Evolutionary conservation across 2,797 vertebrate species (phyloP).

Genomic region (Pterois miles): DNA sequence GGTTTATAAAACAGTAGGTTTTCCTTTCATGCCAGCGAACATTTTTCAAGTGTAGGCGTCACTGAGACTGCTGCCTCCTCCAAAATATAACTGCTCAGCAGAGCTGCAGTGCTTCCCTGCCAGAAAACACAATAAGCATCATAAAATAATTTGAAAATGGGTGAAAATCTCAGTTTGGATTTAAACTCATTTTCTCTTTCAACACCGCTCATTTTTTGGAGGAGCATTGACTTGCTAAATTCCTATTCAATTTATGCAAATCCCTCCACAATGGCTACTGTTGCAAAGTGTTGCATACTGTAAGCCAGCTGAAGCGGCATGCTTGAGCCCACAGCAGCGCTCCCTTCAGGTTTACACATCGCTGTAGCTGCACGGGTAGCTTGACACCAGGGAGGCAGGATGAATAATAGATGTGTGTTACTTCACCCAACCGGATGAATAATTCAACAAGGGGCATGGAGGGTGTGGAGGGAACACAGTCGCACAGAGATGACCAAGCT

Average conservation of each 20-base stretch:
- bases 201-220: conserved; percentile 9
- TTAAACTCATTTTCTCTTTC: conserved; percentile 51
- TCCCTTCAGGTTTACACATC: conserved; percentile 60
- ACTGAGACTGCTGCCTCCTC: conserved; percentile 12
- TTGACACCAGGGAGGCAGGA: conserved; percentile 49
- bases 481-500: conserved; percentile 24
- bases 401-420: conserved; percentile 74
- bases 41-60: conserved; percentile 15
- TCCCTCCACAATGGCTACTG: conserved; percentile 56
- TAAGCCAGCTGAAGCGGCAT: conserved; percentile 42
- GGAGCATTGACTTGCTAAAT: conserved; percentile 52
- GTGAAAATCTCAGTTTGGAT: conserved; percentile 42
- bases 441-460: conserved; percentile 54
- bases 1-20: background rate
- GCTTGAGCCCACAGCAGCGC: conserved; percentile 47
- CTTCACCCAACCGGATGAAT: conserved; percentile 69
- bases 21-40: background rate
- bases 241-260: conserved; percentile 62
- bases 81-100: background rate
- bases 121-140: conserved; percentile 23
- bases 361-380: conserved; percentile 46
- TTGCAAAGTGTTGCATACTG: conserved; percentile 54
- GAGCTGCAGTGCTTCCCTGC: background rate
- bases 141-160: conserved; percentile 19
- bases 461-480: conserved; percentile 36